A percentile compares a stretch with the other conserved stretches of the same genome.
Evolutionary conservation across 2,888 invertebrate genomes (phyloP).

Genomic region (Clanis bilineata): DNA sequence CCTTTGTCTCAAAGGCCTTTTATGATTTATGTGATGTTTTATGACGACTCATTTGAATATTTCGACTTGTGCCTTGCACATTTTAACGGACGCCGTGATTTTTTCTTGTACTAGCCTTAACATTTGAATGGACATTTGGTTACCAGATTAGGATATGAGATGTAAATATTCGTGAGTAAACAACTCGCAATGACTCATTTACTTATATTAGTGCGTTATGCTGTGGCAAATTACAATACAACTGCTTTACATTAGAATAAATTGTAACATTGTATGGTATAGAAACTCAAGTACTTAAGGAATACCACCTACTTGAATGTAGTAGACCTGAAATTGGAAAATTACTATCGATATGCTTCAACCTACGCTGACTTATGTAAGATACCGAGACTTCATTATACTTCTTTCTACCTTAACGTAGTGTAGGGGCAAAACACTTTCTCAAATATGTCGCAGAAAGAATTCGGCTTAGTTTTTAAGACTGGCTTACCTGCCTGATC

Average conservation of each 20-base stretch:
- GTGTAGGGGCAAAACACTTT: no score
- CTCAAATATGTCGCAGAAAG: no score
- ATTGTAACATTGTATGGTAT: conserved; percentile 27
- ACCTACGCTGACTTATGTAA: no score
- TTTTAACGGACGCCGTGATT: conserved; percentile 66
- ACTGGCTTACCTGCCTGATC: no score
- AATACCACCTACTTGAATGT: not conserved
- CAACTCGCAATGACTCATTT: conserved; percentile 59
- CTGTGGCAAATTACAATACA: conserved; percentile 33
- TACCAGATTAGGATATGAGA: conserved; percentile 76
- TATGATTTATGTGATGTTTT: conserved; percentile 80
- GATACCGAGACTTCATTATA: no score
- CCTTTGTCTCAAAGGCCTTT: conserved; percentile 64
- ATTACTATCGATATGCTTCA: no score
- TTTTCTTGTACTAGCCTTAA: conserved; percentile 66
- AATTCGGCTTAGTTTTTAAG: no score
- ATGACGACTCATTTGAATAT: conserved; percentile 79
- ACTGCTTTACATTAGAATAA: conserved; percentile 50
- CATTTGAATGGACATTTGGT: conserved; percentile 80
- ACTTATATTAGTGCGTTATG: conserved; percentile 49
- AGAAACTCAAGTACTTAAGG: not conserved
- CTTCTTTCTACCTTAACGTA: no score
- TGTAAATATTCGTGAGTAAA: conserved; percentile 63
- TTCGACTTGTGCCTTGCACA: conserved; percentile 75
- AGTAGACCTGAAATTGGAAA: not conserved